Percentiles rank a stretch among this genome's conserved stretches.
These are phyloP conservation scores for Notiomystis cincta DNA, from an alignment of 2,113 vertebrate genomes.

Conservation along the genomic window DNA sequence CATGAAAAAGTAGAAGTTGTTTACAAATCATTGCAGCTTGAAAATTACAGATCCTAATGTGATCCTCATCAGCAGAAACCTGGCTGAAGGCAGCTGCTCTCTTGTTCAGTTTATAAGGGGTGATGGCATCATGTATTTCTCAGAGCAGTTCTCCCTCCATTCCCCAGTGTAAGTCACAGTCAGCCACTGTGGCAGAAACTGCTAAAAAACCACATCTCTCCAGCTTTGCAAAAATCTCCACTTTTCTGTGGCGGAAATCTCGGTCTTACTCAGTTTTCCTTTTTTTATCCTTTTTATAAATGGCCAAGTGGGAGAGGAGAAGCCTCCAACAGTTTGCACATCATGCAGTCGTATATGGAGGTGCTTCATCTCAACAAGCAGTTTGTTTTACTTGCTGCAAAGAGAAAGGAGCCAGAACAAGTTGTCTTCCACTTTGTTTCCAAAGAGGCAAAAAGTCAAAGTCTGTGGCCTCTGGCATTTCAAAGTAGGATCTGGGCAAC, in stretches of 20 bases:
- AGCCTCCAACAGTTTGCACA: background rate
- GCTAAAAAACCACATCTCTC: background rate
- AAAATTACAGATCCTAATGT: background rate
- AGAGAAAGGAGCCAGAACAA: constrained; percentile 27
- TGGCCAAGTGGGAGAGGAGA: background rate
- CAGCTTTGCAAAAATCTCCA: background rate
- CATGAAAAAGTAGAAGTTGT: constrained; percentile 39
- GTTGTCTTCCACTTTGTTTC: constrained; percentile 51
- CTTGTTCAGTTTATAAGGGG: background rate
- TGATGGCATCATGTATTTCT: background rate
- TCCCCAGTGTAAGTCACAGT: background rate
- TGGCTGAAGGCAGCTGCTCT: background rate
- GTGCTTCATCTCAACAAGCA: background rate
- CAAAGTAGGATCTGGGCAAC: constrained; percentile 98
- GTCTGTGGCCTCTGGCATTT: constrained; percentile 39
- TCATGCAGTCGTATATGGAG: background rate
- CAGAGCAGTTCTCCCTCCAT: background rate
- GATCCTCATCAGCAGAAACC: background rate
- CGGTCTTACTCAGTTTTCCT: background rate
- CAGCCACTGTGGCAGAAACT: constrained; percentile 10
- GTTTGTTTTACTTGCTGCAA: constrained; percentile 26
- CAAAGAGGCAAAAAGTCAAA: background rate
- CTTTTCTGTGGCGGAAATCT: background rate
- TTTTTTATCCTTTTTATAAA: constrained; percentile 29
- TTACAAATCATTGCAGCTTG: constrained; percentile 31